phyloP scores from a whole-genome alignment of 2,113 vertebrate species.

The Campylorhamphus procurvoides region DNA sequence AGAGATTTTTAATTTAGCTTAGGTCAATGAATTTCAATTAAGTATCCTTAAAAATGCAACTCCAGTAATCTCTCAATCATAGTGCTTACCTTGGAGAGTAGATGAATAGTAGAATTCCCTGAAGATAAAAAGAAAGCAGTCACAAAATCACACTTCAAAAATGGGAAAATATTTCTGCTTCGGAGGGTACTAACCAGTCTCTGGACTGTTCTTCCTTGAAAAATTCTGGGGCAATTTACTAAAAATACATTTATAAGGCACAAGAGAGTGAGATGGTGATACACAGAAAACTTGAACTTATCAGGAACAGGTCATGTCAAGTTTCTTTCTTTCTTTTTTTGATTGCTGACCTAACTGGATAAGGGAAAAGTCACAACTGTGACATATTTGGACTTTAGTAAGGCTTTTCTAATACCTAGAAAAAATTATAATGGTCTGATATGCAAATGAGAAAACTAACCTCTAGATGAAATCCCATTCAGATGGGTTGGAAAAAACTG shows the following conservation, averaged over 20 bases:
- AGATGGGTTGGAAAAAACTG: neutral
- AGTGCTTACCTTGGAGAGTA: neutral
- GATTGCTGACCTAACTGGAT: neutral
- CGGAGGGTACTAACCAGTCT: neutral
- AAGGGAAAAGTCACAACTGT: neutral
- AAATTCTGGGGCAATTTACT: neutral
- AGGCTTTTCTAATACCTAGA: neutral
- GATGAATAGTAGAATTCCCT: neutral
- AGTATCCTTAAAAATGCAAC: neutral
- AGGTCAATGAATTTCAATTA: neutral
- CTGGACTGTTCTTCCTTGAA: neutral
- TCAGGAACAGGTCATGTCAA: neutral
- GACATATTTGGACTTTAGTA: neutral
- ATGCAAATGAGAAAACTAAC: neutral
- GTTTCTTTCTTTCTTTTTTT: neutral
- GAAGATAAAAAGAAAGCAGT: neutral
- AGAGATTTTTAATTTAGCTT: constrained; percentile 7
- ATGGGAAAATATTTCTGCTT: neutral
- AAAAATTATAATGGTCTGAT: neutral
- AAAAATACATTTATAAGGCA: neutral
- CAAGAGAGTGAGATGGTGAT: neutral
- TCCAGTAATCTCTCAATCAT: constrained; percentile 12
- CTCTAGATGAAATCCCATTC: neutral
- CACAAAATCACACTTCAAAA: neutral
- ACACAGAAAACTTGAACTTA: neutral